These are phyloP conservation scores for Lasioglossum albipes DNA, from an alignment of 1,140 invertebrate genomes.

Conservation along the genomic window DNA sequence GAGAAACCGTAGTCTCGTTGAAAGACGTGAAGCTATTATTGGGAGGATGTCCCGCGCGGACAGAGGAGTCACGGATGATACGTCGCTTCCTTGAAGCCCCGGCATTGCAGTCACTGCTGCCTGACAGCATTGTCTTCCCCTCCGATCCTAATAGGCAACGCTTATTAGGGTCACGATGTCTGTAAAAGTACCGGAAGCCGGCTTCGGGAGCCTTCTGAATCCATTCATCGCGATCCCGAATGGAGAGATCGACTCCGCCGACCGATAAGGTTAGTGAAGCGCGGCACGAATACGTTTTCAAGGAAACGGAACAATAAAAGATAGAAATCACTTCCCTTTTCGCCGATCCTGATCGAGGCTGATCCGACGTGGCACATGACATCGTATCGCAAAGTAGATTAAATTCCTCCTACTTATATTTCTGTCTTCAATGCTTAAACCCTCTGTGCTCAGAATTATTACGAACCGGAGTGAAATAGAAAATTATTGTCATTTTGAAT, in stretches of 20 bases:
- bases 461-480: no score
- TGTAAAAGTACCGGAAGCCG: slow-evolving; percentile 65
- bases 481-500: no score
- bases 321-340: slow-evolving; percentile 30
- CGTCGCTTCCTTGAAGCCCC: slow-evolving; percentile 34
- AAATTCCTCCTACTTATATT: no score
- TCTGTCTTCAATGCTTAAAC: no score
- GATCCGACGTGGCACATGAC: background rate
- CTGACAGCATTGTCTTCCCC: slow-evolving; percentile 42
- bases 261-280: slow-evolving; percentile 30
- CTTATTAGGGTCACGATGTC: slow-evolving; percentile 66
- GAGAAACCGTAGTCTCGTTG: background rate
- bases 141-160: slow-evolving; percentile 15
- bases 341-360: background rate
- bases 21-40: background rate
- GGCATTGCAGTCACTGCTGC: slow-evolving; percentile 11
- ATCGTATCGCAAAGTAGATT: no score
- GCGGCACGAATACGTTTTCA: slow-evolving; percentile 22
- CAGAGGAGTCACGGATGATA: slow-evolving; percentile 34
- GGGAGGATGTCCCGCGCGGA: background rate
- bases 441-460: no score
- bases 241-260: slow-evolving; percentile 15
- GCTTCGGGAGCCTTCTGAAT: slow-evolving; percentile 32
- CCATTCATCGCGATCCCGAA: slow-evolving; percentile 44
- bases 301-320: slow-evolving; percentile 37